Percentiles rank a stretch among this genome's conserved stretches.
These are phyloP conservation scores for Dendroctonus valens DNA, from an alignment of 1,140 invertebrate species.

Conservation along the genomic window DNA sequence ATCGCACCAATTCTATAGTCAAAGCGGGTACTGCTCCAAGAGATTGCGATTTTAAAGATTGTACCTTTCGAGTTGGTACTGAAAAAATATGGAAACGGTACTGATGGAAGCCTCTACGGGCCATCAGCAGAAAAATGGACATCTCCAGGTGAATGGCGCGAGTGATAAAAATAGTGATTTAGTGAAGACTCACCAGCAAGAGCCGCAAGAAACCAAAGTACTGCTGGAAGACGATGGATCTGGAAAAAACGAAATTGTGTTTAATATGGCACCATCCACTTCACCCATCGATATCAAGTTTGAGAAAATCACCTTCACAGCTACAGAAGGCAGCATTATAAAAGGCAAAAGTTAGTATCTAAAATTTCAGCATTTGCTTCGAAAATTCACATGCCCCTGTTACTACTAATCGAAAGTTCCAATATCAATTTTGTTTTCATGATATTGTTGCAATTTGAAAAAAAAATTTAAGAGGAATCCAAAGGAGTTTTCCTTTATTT, in stretches of 20 bases:
- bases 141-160: constrained; percentile 3
- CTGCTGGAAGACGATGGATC: constrained; percentile 7
- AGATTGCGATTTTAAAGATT: neutral
- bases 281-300: constrained; percentile 68
- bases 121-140: constrained; percentile 5
- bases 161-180: constrained; percentile 20
- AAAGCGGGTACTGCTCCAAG: neutral
- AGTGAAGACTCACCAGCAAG: constrained; percentile 4
- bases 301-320: constrained; percentile 66
- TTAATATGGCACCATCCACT: constrained; percentile 54
- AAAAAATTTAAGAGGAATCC: too few relatives aligned
- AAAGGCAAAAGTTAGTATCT: constrained; percentile 58
- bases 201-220: neutral
- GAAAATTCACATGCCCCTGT: too few relatives aligned
- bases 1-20: neutral
- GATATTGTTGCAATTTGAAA: too few relatives aligned
- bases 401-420: too few relatives aligned
- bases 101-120: constrained; percentile 20
- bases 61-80: constrained; percentile 2
- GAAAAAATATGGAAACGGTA: constrained; percentile 25
- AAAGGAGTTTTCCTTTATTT: too few relatives aligned
- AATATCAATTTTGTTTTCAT: too few relatives aligned
- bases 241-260: constrained; percentile 15
- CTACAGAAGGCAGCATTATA: constrained; percentile 58
- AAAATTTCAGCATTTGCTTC: too few relatives aligned